phyloP scores from a whole-genome alignment of 2,113 vertebrate species.

The Microtus ochrogaster region DNA sequence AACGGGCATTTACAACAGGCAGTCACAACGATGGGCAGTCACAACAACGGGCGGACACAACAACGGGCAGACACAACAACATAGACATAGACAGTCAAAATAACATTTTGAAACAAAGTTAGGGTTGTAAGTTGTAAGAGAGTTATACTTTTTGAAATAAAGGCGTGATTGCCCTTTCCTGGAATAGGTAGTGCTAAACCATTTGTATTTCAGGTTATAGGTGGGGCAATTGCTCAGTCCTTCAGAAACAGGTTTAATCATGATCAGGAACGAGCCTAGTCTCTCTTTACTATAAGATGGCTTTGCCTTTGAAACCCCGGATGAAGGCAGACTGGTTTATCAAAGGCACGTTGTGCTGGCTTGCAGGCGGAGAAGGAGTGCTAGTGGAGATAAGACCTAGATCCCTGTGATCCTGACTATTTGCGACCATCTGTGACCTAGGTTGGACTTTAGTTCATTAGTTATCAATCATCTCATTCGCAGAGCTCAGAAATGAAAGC shows the following conservation, averaged over 20 bases:
- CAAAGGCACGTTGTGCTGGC: neutral
- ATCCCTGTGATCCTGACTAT: neutral
- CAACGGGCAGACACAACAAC: neutral
- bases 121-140: neutral
- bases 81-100: neutral
- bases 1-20: too few species aligned
- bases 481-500: neutral
- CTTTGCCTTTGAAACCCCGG: neutral
- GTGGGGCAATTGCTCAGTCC: neutral
- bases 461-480: neutral
- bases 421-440: neutral
- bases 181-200: neutral
- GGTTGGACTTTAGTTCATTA: neutral
- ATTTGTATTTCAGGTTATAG: neutral
- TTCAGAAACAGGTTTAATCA: neutral
- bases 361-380: neutral
- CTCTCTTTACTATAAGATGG: neutral
- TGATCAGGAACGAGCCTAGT: neutral
- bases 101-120: neutral
- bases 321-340: neutral
- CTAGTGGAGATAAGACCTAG: neutral
- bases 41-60: neutral
- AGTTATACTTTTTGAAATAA: neutral
- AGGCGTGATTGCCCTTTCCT: neutral
- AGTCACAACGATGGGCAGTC: neutral